Percentiles rank a stretch among this genome's conserved stretches.
Evolutionary conservation across 2,888 invertebrate genomes (phyloP).

Genomic region (Ernsta delagoae): DNA sequence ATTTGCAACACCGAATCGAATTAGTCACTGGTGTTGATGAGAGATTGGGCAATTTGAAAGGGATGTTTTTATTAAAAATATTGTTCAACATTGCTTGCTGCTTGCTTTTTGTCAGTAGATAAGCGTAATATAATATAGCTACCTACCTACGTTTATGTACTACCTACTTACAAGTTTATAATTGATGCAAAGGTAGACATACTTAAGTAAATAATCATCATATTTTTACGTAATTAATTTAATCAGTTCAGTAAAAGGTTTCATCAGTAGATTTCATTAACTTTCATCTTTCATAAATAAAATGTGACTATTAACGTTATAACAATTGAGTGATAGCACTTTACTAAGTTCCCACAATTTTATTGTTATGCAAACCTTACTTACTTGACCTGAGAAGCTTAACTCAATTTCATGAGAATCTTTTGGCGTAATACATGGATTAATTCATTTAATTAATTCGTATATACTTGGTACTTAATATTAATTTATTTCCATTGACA

Average conservation of each 20-base stretch:
- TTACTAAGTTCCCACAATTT: slow-evolving; percentile 53
- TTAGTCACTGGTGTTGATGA: no score
- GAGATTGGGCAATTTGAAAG: slow-evolving; percentile 3
- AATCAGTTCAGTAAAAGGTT: no score
- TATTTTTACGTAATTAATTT: no score
- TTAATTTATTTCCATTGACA: no score
- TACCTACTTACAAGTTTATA: no score
- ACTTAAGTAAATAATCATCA: no score
- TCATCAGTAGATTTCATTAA: not conserved
- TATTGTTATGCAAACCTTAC: slow-evolving; percentile 46
- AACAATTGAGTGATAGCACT: slow-evolving; percentile 38
- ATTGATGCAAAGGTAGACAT: no score
- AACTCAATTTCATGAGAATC: slow-evolving; percentile 25
- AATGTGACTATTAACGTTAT: slow-evolving; percentile 20
- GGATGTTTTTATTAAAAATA: not conserved
- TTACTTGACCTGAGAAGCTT: slow-evolving; percentile 29
- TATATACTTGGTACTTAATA: not conserved
- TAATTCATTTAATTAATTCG: no score
- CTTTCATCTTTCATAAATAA: slow-evolving; percentile 30
- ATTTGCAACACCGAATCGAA: slow-evolving; percentile 21
- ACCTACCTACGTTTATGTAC: no score
- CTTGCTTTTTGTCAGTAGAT: no score
- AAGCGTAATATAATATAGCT: no score
- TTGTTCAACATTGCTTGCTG: no score
- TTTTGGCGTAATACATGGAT: slow-evolving; percentile 13